Base-by-base conservation (phyloP, 2,113 vertebrate species). In the Taurulus bubalis region DNA sequence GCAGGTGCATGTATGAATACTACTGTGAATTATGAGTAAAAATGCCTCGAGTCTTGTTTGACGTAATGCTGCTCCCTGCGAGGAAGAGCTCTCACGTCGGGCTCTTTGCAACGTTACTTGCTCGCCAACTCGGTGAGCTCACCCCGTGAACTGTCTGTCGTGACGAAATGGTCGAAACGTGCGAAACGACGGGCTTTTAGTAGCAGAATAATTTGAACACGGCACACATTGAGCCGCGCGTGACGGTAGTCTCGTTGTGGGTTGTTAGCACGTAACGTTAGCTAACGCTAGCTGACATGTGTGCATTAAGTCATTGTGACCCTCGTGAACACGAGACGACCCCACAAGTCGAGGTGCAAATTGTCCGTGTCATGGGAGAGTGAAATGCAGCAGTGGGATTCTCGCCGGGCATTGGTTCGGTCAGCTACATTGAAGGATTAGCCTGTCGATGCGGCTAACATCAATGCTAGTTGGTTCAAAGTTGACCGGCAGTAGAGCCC, bases 241-340 rank as follows among this genome's bases (percentile, higher is more conserved):
- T 65, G 4, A 3, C 14, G 34, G 6, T 26, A 34, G 15, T 28
- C 34, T 22, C 22, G 0, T 12, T 53, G 82, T 59, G 15, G 24
- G 15, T 70, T 66, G 34, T 58, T 69, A 70, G 59, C 77, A 84
- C 20, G 38, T 26, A 65, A n/a, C 49, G 49, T 22, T 51, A 53
- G 49, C 49, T 26, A 56, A 26, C 53, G 71, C 60, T 64, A 32
- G 42, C 51, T 30, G 40, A 16, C 49, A 49, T 45, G 18, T 10
- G 42, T 28, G 3, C 58, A 51, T 47, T 69, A 68, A 34, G 16
- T 63, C 5, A 4, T 20, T 32, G 62, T 51, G 55, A 56, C 20
- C 55, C 51, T 30, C 32, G 24, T 9, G 8, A 24, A 30, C 4
- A 28, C 0, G 1, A 55, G 38, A 56, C 58, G 38, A 12, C 22